These are phyloP conservation scores for Oligia fasciuncula DNA, from an alignment of 2,888 invertebrate species.

Conservation along the genomic window DNA sequence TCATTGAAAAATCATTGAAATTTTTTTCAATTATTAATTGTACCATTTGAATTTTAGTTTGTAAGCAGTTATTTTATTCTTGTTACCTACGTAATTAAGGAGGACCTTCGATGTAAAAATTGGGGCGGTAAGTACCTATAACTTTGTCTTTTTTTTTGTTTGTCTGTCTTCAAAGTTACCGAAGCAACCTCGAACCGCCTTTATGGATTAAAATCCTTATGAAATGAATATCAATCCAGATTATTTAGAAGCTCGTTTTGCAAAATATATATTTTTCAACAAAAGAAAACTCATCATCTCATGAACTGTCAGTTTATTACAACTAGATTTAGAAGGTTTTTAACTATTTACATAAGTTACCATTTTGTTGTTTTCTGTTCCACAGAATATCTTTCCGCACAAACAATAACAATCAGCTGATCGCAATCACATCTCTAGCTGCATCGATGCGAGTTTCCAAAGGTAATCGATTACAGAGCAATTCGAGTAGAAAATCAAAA, in stretches of 20 bases:
- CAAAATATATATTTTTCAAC: neutral
- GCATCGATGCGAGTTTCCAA: slow-evolving; percentile 45
- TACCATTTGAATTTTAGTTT: too few species aligned
- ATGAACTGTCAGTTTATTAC: neutral
- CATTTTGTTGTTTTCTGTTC: neutral
- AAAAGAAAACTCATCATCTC: neutral
- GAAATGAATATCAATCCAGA: neutral
- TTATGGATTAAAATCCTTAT: neutral
- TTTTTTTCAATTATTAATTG: too few species aligned
- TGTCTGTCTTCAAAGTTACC: neutral
- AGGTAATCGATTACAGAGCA: slow-evolving; percentile 64
- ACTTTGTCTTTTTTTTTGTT: neutral
- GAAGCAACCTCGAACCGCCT: fast-evolving
- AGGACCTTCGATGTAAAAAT: too few species aligned
- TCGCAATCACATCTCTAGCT: slow-evolving; percentile 38
- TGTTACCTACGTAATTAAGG: neutral
- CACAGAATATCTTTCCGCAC: too few species aligned
- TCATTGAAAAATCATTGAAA: too few species aligned
- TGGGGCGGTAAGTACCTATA: too few species aligned
- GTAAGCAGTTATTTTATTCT: neutral
- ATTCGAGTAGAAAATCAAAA: slow-evolving; percentile 71
- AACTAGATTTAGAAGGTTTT: neutral
- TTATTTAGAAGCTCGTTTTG: neutral
- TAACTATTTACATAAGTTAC: too few species aligned
- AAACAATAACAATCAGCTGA: neutral